phyloP scores from a whole-genome alignment of 2,888 invertebrate genomes.

The Slavum lentiscoides region DNA sequence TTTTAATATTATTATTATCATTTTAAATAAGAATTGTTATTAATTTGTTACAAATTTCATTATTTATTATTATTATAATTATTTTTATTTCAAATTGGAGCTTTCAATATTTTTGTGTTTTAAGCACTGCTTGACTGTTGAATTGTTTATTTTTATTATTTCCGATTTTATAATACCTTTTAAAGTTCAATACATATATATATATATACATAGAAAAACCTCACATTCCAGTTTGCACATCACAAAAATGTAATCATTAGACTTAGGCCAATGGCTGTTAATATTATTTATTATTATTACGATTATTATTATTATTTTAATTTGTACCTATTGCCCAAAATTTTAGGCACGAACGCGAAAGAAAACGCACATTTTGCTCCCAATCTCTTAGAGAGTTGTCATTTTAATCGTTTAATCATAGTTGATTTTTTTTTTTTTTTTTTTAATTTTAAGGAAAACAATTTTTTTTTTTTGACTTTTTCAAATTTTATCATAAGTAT shows the following conservation, averaged over 20 bases:
- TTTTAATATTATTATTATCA: not conserved
- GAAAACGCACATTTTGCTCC: constrained; percentile 14
- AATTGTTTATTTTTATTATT: constrained; percentile 34
- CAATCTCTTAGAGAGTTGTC: constrained; percentile 19
- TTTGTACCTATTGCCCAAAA: constrained; percentile 32
- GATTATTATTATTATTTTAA: constrained; percentile 32
- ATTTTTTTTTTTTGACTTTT: constrained; percentile 4
- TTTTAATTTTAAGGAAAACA: constrained; percentile 28
- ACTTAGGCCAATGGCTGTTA: constrained; percentile 52
- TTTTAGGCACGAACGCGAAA: constrained; percentile 23
- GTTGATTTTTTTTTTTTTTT: constrained; percentile 43
- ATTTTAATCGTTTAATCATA: constrained; percentile 28
- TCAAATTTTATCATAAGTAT: constrained; percentile 35
- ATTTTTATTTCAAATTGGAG: constrained; percentile 46
- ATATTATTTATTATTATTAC: constrained; percentile 45
- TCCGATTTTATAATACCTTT: not conserved
- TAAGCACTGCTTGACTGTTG: constrained; percentile 48
- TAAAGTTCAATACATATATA: not conserved
- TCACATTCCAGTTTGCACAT: constrained; percentile 48
- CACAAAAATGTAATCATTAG: constrained; percentile 47
- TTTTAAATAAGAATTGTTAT: constrained; percentile 38
- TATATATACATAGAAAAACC: not conserved
- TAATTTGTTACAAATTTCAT: constrained; percentile 41
- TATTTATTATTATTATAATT: constrained; percentile 18
- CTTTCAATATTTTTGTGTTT: constrained; percentile 46